A percentile compares a stretch with the other conserved stretches of the same genome.
Evolutionary conservation across 1,140 invertebrate genomes (phyloP).

Genomic region (Epicauta chinensis): DNA sequence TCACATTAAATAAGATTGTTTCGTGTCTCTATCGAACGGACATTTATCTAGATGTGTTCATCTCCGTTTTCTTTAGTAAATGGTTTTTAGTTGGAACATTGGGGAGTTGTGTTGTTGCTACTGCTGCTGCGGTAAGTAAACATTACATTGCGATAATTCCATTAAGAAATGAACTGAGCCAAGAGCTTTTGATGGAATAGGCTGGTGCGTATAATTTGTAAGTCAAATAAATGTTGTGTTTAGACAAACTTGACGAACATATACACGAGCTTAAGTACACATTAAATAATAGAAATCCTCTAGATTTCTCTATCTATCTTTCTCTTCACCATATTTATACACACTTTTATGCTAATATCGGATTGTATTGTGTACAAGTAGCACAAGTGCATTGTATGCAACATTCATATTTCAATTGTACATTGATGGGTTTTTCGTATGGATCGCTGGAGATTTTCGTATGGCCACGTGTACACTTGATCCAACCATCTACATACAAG

Average conservation of each 20-base stretch:
- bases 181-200: conserved; percentile 34
- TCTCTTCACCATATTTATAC: too few relatives aligned
- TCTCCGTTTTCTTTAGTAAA: too few relatives aligned
- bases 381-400: background rate
- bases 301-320: too few relatives aligned
- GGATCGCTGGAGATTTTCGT: background rate
- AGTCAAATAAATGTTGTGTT: conserved; percentile 35
- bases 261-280: conserved; percentile 27
- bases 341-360: too few relatives aligned
- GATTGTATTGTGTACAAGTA: too few relatives aligned
- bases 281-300: background rate
- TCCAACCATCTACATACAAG: background rate
- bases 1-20: too few relatives aligned
- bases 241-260: conserved; percentile 24
- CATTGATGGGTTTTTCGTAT: background rate
- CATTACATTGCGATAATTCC: conserved; percentile 36
- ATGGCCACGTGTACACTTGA: background rate
- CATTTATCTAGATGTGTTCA: too few relatives aligned
- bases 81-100: background rate
- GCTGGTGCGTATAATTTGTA: conserved; percentile 35
- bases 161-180: conserved; percentile 40
- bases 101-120: conserved; percentile 3
- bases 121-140: conserved; percentile 25
- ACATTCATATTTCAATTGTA: background rate
- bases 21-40: too few relatives aligned